Evolutionary conservation across 2,797 vertebrate genomes (phyloP).

Genomic region (Gobio occitaniae): DNA sequence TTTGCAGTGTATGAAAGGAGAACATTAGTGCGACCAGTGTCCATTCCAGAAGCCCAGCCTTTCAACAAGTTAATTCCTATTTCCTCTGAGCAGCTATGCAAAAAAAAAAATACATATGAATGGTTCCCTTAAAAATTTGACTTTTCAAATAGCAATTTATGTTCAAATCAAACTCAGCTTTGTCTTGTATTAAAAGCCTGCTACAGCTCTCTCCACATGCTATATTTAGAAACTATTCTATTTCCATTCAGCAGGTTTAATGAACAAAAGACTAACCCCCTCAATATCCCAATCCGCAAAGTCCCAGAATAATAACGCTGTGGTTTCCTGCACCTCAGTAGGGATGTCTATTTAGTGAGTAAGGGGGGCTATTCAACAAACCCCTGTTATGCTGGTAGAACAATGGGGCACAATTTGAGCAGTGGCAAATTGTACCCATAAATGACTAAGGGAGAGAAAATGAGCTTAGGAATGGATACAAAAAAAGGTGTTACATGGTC

Average conservation of each 20-base stretch:
- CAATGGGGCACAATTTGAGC: slow-evolving; percentile 23
- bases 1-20: neutral
- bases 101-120: neutral
- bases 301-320: slow-evolving; percentile 13
- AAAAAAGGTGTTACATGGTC: slow-evolving; percentile 2
- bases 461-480: neutral
- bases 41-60: neutral
- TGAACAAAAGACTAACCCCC: slow-evolving; percentile 30
- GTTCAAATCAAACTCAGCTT: neutral
- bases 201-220: neutral
- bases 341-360: slow-evolving; percentile 1
- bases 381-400: slow-evolving; percentile 28
- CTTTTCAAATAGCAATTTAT: slow-evolving; percentile 7
- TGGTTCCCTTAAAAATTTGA: neutral
- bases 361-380: slow-evolving; percentile 28
- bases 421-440: slow-evolving; percentile 22
- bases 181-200: slow-evolving; percentile 15
- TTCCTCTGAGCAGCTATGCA: neutral
- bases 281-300: slow-evolving; percentile 19
- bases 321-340: neutral
- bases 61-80: neutral
- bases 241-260: slow-evolving; percentile 12
- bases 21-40: neutral
- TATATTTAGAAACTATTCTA: slow-evolving; percentile 33
- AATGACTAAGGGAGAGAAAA: slow-evolving; percentile 15